Conservation (phyloP, 2,797 vertebrate genomes). For the Tragelaphus oryx region DNA sequence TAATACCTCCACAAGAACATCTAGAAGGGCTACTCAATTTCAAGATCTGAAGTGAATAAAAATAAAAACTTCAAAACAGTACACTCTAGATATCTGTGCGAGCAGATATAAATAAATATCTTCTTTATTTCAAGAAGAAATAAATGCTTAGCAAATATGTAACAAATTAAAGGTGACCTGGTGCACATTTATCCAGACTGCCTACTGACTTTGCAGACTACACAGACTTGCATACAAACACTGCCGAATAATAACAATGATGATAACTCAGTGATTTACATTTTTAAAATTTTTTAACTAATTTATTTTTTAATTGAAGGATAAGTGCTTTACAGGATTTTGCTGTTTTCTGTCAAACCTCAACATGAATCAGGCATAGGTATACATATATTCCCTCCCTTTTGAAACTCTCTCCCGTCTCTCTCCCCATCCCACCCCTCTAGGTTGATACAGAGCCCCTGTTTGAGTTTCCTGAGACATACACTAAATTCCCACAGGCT, state of each 20-base stretch:
- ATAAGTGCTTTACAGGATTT: background rate
- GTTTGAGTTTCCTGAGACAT: background rate
- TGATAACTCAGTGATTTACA: background rate
- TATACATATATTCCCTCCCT: background rate
- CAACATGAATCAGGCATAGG: background rate
- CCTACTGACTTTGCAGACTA: background rate
- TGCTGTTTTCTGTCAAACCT: background rate
- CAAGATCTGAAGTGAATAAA: conserved; percentile 30
- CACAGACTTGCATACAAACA: background rate
- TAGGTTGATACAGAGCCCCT: background rate
- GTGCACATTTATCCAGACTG: background rate
- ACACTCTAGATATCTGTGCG: background rate
- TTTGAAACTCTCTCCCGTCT: background rate
- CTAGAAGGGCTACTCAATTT: background rate
- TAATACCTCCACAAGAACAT: background rate
- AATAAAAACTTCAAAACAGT: conserved; percentile 33
- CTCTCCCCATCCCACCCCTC: background rate
- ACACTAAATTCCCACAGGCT: no score
- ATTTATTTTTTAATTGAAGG: background rate
- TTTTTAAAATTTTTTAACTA: background rate
- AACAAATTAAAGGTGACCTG: background rate
- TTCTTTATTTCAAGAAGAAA: conserved; percentile 2
- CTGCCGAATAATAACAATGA: background rate
- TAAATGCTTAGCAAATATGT: background rate
- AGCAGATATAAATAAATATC: background rate